phyloP scores from a whole-genome alignment of 2,888 invertebrate genomes.

The Rutpela maculata region DNA sequence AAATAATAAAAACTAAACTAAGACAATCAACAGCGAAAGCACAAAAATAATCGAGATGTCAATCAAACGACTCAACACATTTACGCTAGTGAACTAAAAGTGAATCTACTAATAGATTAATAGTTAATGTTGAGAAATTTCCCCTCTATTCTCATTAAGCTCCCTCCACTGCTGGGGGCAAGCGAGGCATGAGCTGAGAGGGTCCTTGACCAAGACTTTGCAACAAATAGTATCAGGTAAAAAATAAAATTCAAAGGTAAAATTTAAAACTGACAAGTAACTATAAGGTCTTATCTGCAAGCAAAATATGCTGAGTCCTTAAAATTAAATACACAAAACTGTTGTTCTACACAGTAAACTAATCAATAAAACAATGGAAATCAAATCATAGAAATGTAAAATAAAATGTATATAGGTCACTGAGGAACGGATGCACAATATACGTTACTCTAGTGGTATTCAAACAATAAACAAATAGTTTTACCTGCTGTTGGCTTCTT shows the following conservation, averaged over 20 bases:
- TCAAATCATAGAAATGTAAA: background rate
- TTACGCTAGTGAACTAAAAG: slow-evolving; percentile 25
- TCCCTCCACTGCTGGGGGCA: slow-evolving; percentile 31
- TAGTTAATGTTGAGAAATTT: slow-evolving; percentile 26
- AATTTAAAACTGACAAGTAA: background rate
- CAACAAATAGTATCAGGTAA: background rate
- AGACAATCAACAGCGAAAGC: slow-evolving; percentile 12
- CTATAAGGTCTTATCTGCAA: too few species aligned
- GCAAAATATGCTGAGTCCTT: background rate
- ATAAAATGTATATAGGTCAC: too few species aligned
- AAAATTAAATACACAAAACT: background rate
- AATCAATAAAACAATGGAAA: background rate
- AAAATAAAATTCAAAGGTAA: background rate
- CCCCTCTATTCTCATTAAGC: slow-evolving; percentile 10
- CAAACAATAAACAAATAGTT: too few species aligned
- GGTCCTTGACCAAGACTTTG: slow-evolving; percentile 9
- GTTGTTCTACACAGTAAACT: background rate
- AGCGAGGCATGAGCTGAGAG: background rate
- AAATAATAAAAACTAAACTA: slow-evolving; percentile 34
- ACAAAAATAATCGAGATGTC: slow-evolving; percentile 16
- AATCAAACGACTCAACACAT: slow-evolving; percentile 28
- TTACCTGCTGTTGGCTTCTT: too few species aligned
- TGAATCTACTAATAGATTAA: slow-evolving; percentile 33
- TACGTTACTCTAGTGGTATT: too few species aligned
- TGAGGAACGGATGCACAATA: too few species aligned